Percentiles rank a stretch among this genome's conserved stretches.
Conservation (phyloP, 1,140 invertebrate genomes). For the Drosophila yakuba region DNA sequence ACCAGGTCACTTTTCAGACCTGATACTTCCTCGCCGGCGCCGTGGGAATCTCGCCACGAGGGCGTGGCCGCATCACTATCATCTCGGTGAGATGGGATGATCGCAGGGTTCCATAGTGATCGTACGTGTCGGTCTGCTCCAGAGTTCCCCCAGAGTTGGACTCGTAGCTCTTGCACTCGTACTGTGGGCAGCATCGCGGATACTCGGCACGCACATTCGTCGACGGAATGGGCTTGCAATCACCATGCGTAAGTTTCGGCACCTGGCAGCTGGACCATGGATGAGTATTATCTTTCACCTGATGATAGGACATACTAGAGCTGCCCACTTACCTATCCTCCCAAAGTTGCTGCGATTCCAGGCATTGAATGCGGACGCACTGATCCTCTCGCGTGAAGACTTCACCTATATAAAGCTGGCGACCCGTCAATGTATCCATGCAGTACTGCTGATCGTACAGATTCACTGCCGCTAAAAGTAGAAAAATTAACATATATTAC, state of each 20-base stretch:
- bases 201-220: conserved; percentile 51
- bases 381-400: conserved; percentile 61
- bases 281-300: too few relatives aligned
- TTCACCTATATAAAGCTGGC: conserved; percentile 72
- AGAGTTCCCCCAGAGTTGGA: conserved; percentile 31
- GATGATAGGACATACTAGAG: too few relatives aligned
- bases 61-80: conserved; percentile 25
- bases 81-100: conserved; percentile 54
- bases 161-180: conserved; percentile 63
- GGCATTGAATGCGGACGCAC: conserved; percentile 74
- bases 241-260: conserved; percentile 45
- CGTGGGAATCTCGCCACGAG: background rate
- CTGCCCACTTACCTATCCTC: conserved; percentile 64
- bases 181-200: conserved; percentile 74
- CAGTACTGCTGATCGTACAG: conserved; percentile 50
- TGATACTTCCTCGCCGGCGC: conserved; percentile 50
- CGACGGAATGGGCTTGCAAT: conserved; percentile 47
- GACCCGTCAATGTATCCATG: conserved; percentile 58
- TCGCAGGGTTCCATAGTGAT: conserved; percentile 63
- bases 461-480: conserved; percentile 1
- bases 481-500: background rate
- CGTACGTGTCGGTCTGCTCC: conserved; percentile 61
- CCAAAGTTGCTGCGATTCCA: conserved; percentile 70
- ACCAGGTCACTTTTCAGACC: conserved; percentile 16
- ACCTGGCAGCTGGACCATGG: conserved; percentile 57